A percentile compares a stretch with the other conserved stretches of the same genome.
These are phyloP conservation scores for Acipenser transmontanus DNA, from an alignment of 2,797 vertebrate genomes.

Conservation along the genomic window DNA sequence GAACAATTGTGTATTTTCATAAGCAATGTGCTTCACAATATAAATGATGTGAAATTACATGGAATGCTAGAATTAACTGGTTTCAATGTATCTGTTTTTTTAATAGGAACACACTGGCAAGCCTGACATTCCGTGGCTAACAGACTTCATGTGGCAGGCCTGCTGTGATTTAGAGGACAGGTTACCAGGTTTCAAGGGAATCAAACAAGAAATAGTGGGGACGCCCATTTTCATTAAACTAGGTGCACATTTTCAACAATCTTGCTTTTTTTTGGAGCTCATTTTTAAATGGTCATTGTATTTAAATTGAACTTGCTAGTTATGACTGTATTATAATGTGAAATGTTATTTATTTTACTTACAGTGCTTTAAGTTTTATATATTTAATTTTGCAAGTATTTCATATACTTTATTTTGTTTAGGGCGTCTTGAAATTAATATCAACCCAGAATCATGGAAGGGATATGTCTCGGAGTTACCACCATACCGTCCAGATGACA, in stretches of 20 bases:
- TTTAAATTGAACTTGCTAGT: too few species aligned
- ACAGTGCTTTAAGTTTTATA: not conserved
- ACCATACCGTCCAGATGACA: constrained; percentile 11
- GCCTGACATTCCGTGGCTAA: constrained; percentile 58
- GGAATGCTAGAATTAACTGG: too few species aligned
- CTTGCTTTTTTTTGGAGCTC: too few species aligned
- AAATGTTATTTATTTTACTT: not conserved
- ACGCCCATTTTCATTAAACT: constrained; percentile 41
- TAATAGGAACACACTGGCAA: constrained; percentile 46
- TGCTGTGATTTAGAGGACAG: constrained; percentile 65
- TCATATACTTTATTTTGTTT: constrained; percentile 6
- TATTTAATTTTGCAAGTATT: not conserved
- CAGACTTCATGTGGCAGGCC: constrained; percentile 54
- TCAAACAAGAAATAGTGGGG: constrained; percentile 49
- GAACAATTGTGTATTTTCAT: too few species aligned
- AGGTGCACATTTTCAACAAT: constrained; percentile 35
- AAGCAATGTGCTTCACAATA: too few species aligned
- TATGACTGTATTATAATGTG: too few species aligned
- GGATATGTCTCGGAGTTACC: constrained; percentile 30
- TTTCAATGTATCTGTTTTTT: not conserved
- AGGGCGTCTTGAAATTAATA: constrained; percentile 57
- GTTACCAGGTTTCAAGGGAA: constrained; percentile 61
- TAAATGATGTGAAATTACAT: too few species aligned
- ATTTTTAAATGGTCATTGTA: too few species aligned
- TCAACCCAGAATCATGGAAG: constrained; percentile 54